These are phyloP conservation scores for Gymnosoma rotundatum DNA, from an alignment of 2,888 invertebrate genomes.

Conservation along the genomic window DNA sequence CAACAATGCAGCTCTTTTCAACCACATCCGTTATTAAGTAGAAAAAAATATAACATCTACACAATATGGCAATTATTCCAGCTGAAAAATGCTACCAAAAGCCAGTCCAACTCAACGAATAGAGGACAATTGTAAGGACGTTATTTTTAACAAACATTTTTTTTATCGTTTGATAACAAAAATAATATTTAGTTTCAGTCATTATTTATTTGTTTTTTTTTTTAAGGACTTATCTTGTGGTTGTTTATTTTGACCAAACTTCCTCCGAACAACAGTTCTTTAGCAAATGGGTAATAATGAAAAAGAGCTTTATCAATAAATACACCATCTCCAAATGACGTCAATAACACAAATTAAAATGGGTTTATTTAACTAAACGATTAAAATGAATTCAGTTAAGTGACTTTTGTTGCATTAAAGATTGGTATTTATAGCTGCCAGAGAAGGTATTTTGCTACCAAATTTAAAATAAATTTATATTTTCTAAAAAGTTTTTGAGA, in stretches of 20 bases:
- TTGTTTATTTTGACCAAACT: slow-evolving; percentile 34
- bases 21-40: slow-evolving; percentile 60
- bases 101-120: background rate
- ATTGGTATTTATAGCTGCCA: too few species aligned
- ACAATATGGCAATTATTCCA: slow-evolving; percentile 35
- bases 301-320: slow-evolving; percentile 11
- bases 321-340: background rate
- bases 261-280: slow-evolving; percentile 32
- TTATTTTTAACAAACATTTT: slow-evolving; percentile 15
- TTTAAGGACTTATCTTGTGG: slow-evolving; percentile 31
- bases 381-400: too few species aligned
- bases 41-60: background rate
- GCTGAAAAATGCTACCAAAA: slow-evolving; percentile 12
- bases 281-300: slow-evolving; percentile 18
- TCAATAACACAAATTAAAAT: background rate
- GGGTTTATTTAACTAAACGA: background rate
- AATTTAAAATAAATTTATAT: too few species aligned
- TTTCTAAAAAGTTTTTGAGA: too few species aligned
- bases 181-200: slow-evolving; percentile 24
- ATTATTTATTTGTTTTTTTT: background rate
- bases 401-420: too few species aligned
- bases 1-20: slow-evolving; percentile 54
- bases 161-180: slow-evolving; percentile 26
- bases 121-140: background rate
- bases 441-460: too few species aligned